phyloP scores from a whole-genome alignment of 2,113 vertebrate species.

The Oceanites oceanicus region DNA sequence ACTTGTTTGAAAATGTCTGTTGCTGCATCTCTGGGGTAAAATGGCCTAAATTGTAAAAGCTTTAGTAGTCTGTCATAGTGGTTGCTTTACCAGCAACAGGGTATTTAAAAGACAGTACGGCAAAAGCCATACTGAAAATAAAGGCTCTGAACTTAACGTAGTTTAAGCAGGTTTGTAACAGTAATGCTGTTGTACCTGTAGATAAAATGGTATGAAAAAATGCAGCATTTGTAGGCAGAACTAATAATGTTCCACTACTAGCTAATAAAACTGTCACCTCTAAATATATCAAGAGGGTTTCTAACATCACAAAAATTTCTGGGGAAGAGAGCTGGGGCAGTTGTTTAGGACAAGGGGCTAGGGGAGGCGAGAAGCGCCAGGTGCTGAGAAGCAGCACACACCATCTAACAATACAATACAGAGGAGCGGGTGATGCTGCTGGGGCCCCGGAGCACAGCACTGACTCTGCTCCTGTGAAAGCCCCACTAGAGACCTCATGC shows the following conservation, averaged over 20 bases:
- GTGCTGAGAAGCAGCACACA: not conserved
- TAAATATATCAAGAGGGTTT: not conserved
- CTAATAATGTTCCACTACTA: not conserved
- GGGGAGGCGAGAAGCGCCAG: not conserved
- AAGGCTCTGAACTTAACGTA: not conserved
- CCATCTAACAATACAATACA: no score
- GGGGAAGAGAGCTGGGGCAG: not conserved
- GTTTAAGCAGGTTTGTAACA: not conserved
- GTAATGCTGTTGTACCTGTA: not conserved
- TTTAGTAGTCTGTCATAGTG: not conserved
- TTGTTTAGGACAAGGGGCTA: not conserved
- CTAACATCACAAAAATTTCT: not conserved
- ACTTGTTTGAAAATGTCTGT: not conserved
- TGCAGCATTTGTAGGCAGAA: not conserved
- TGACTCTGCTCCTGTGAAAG: not conserved
- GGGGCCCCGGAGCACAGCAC: not conserved
- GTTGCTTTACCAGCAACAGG: not conserved
- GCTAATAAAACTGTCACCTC: not conserved
- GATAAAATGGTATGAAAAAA: not conserved
- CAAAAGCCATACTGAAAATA: not conserved
- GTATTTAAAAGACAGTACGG: not conserved
- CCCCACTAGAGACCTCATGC: rapidly evolving
- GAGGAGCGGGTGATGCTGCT: not conserved
- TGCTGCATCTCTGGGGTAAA: not conserved
- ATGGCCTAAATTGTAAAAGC: not conserved